These are phyloP conservation scores for Orthosia incerta DNA, from an alignment of 2,888 invertebrate species.

Conservation along the genomic window DNA sequence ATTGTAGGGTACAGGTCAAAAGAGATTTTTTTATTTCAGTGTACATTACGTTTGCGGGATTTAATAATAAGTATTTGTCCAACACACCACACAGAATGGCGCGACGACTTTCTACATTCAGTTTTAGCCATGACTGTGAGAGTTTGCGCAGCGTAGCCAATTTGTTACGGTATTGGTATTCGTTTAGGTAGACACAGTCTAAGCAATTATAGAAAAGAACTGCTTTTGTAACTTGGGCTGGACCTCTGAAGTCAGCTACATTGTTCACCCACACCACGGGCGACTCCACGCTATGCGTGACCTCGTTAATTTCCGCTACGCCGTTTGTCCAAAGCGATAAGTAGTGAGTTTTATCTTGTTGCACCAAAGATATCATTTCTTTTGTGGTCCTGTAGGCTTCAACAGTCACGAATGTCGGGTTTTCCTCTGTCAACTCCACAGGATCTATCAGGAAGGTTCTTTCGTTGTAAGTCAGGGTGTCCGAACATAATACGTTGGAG, in stretches of 20 bases:
- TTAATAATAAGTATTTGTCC: conserved; percentile 1
- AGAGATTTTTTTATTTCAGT: conserved; percentile 8
- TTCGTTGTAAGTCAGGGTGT: conserved; percentile 48
- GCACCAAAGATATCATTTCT: conserved; percentile 74
- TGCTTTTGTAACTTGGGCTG: conserved; percentile 56
- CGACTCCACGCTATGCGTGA: conserved; percentile 63
- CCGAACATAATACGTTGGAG: conserved; percentile 18
- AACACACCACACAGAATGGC: conserved; percentile 34
- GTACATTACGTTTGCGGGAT: neutral
- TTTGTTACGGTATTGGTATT: neutral
- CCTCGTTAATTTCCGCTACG: conserved; percentile 75
- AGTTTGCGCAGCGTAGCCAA: conserved; percentile 16
- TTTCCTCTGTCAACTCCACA: conserved; percentile 27
- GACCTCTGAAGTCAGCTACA: conserved; percentile 72
- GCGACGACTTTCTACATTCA: conserved; percentile 39
- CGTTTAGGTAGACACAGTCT: no score
- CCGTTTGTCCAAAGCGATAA: conserved; percentile 79
- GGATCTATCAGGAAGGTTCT: conserved; percentile 68
- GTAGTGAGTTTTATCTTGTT: conserved; percentile 58
- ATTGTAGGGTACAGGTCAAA: conserved; percentile 4
- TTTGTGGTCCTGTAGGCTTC: conserved; percentile 80
- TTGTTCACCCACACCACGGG: conserved; percentile 78
- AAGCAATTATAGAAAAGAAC: conserved; percentile 18
- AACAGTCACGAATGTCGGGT: conserved; percentile 52
- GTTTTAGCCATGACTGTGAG: conserved; percentile 46